Base-by-base conservation (phyloP, 2,797 vertebrate genomes). In the Aselliscus stoliczkanus region DNA sequence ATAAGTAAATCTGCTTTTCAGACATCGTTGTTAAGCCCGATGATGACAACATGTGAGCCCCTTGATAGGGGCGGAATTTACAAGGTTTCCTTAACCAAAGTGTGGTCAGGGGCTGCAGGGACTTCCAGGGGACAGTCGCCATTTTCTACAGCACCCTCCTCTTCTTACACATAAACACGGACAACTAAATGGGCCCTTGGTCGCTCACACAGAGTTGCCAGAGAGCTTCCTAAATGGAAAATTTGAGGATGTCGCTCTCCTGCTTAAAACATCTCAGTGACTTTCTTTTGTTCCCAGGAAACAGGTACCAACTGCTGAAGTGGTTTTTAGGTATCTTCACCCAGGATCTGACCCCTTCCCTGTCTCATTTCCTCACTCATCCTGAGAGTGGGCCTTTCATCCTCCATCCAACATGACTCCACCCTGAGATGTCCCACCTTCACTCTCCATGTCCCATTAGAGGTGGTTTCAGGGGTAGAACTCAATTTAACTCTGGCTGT, bases 161-260 rank as follows among this genome's bases (percentile, higher is more conserved):
- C 34, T 29, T 13, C n/a, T 31, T 20, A 12, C 1, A 4, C 29
- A 0, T 4, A 1, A 12, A 2, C n/a, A 0, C 1, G 7, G 11
- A 25, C 2, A 12, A 14, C 34, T 4, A 20, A 50, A 50, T 3
- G 47, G 14, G 47, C 14, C 47, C 47, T 50, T 14, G 47, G 47
- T 50, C 47, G 2, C 47, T 50, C 47, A 37, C 2, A 0, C 29
- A 0, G 6, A 2, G 1, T 7, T 1, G 4, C 79, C 31, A 2
- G 21, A 12, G 44, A 60, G 34, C 42, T 12, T 67, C 29, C 29
- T 12, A 4, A 4, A 0, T 0, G 15, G 44, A 39, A 17, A 8
- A 4, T 6, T 17, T 1, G 4, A 42, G 52, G 31, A 1, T 27
- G 10, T 58, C 1, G 1, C 14, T 27, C 7, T 5, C 60, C 14